Evolutionary conservation across 2,888 invertebrate genomes (phyloP).

Genomic region (Drosophila neotestacea): DNA sequence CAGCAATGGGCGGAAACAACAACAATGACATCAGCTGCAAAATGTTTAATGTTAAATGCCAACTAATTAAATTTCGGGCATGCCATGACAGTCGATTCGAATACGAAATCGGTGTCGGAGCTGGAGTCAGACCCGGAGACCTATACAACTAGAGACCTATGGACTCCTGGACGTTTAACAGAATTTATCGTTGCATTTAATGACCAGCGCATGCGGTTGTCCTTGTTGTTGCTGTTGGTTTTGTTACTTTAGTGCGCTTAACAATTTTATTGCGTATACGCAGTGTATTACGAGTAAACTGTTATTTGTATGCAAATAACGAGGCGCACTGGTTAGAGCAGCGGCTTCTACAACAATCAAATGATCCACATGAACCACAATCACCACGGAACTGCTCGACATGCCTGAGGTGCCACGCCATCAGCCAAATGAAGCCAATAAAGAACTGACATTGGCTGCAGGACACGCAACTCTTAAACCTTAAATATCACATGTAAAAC

Average conservation of each 20-base stretch:
- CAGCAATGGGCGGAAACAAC: constrained; percentile 36
- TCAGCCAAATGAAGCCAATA: constrained; percentile 61
- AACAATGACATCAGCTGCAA: constrained; percentile 47
- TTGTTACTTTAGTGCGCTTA: constrained; percentile 41
- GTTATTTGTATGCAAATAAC: constrained; percentile 59
- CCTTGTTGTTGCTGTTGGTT: constrained; percentile 29
- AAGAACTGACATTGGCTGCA: constrained; percentile 17
- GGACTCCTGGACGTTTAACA: constrained; percentile 21
- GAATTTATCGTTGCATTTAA: constrained; percentile 78
- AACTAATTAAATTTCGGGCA: constrained; percentile 76
- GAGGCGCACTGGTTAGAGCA: constrained; percentile 17
- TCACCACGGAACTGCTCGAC: constrained; percentile 26
- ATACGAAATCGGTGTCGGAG: constrained; percentile 24
- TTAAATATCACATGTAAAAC: constrained; percentile 11
- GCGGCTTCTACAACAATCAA: constrained; percentile 35
- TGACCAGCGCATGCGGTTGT: constrained; percentile 66
- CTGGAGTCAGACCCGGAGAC: neutral
- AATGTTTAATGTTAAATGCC: constrained; percentile 75
- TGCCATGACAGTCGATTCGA: constrained; percentile 54
- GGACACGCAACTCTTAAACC: constrained; percentile 37
- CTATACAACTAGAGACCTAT: constrained; percentile 7
- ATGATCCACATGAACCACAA: constrained; percentile 58
- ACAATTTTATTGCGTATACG: constrained; percentile 72
- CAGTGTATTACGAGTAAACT: constrained; percentile 61
- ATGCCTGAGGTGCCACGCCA: constrained; percentile 6